These are phyloP conservation scores for Atrichornis clamosus DNA, from an alignment of 2,113 vertebrate genomes.

Conservation along the genomic window DNA sequence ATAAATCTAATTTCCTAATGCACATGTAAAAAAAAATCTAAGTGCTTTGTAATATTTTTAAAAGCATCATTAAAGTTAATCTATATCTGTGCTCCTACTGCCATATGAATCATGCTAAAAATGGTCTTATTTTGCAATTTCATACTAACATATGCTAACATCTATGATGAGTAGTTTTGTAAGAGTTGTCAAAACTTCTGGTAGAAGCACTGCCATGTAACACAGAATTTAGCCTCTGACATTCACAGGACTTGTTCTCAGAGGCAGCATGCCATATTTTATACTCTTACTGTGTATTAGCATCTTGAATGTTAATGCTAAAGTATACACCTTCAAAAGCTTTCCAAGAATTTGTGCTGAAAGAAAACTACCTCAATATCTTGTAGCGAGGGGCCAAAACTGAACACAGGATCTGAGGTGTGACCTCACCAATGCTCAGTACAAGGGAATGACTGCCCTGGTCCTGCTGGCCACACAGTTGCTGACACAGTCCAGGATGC, in stretches of 20 bases:
- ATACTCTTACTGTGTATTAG: background rate
- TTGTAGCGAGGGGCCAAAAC: background rate
- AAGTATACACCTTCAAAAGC: background rate
- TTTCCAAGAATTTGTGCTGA: background rate
- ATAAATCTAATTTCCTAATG: constrained; percentile 4
- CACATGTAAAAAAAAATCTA: background rate
- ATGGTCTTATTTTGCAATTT: background rate
- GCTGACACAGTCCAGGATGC: background rate
- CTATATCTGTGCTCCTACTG: background rate
- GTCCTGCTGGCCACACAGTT: background rate
- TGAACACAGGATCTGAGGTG: background rate
- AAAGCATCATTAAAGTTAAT: constrained; percentile 48
- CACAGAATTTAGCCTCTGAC: background rate
- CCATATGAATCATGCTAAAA: background rate
- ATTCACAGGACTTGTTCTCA: background rate
- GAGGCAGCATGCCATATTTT: background rate
- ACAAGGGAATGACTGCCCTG: background rate
- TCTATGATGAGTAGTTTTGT: background rate
- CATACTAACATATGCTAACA: background rate
- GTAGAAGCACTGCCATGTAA: background rate
- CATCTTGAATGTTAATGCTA: background rate
- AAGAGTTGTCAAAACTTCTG: background rate
- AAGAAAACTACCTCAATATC: background rate
- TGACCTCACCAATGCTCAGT: background rate
- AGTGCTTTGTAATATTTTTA: constrained; percentile 45